Percentiles rank a stretch among this genome's conserved stretches.
Conservation (phyloP, 2,888 invertebrate species). For the Polia nebulosa region DNA sequence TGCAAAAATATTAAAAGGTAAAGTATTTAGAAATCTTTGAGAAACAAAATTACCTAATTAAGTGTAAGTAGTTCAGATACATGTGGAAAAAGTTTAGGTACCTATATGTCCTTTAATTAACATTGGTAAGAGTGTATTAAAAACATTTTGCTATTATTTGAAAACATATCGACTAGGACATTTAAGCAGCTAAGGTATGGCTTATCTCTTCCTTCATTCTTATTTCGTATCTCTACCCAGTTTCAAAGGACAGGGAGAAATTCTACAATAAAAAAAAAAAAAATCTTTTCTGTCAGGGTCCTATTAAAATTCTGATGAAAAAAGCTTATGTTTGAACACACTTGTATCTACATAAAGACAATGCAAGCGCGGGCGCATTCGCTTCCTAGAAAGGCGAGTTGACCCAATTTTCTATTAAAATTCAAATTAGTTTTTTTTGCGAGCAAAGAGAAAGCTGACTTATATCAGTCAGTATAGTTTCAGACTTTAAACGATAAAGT, state of each 20-base stretch:
- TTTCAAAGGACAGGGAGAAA: slow-evolving; percentile 5
- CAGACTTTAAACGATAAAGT: slow-evolving; percentile 83
- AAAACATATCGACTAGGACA: too few relatives aligned
- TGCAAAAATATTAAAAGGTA: neutral
- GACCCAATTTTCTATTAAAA: slow-evolving; percentile 88
- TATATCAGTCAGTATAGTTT: slow-evolving; percentile 77
- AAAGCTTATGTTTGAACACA: slow-evolving; percentile 55
- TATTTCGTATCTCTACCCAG: neutral
- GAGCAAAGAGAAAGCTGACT: slow-evolving; percentile 85
- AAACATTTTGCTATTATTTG: neutral
- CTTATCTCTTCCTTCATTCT: neutral
- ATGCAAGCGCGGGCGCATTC: slow-evolving; percentile 67
- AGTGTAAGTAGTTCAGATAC: too few relatives aligned
- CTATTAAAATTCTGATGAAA: slow-evolving; percentile 50
- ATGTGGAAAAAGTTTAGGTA: neutral
- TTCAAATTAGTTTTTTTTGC: slow-evolving; percentile 90
- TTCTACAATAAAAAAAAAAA: neutral
- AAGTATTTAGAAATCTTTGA: too few relatives aligned
- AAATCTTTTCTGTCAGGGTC: neutral
- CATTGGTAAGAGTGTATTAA: neutral
- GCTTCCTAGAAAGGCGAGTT: slow-evolving; percentile 82
- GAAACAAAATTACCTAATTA: too few relatives aligned
- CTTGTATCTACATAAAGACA: slow-evolving; percentile 63
- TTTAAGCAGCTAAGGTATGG: neutral
- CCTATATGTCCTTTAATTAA: neutral